These are phyloP conservation scores for Tamandua tetradactyla DNA, from an alignment of 2,797 vertebrate species.

Conservation along the genomic window DNA sequence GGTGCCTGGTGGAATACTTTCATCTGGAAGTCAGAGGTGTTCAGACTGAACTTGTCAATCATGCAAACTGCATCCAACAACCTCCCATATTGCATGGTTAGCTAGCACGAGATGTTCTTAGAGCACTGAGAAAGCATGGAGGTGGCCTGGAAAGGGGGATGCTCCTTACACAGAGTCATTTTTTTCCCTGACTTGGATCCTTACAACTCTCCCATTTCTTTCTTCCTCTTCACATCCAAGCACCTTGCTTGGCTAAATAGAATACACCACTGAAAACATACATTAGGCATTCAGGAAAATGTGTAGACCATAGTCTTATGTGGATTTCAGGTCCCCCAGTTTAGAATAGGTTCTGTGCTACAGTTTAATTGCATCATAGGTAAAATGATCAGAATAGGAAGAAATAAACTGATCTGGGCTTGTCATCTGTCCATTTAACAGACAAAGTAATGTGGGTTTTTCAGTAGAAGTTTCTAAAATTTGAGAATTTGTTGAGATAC, in stretches of 20 bases:
- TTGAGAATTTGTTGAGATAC: neutral
- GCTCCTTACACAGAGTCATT: neutral
- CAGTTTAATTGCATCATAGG: neutral
- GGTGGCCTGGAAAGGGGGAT: neutral
- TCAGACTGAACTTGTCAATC: neutral
- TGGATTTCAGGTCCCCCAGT: neutral
- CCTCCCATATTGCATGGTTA: accelerated
- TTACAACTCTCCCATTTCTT: neutral
- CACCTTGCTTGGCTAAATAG: neutral
- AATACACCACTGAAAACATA: neutral
- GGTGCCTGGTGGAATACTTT: neutral
- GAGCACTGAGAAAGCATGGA: neutral
- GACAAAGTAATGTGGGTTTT: neutral
- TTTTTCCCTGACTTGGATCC: neutral
- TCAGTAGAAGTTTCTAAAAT: neutral
- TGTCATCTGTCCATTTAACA: neutral
- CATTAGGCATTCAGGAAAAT: neutral
- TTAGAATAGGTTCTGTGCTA: neutral
- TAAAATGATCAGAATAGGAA: neutral
- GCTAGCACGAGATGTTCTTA: accelerated
- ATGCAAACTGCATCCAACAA: accelerated
- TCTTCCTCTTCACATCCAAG: conserved; percentile 6
- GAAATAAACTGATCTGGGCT: neutral
- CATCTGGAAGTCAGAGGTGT: neutral
- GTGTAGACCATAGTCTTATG: neutral